Percentiles rank a stretch among this genome's conserved stretches.
Evolutionary conservation across 2,797 vertebrate genomes (phyloP).

Genomic region (Takifugu ocellatus): DNA sequence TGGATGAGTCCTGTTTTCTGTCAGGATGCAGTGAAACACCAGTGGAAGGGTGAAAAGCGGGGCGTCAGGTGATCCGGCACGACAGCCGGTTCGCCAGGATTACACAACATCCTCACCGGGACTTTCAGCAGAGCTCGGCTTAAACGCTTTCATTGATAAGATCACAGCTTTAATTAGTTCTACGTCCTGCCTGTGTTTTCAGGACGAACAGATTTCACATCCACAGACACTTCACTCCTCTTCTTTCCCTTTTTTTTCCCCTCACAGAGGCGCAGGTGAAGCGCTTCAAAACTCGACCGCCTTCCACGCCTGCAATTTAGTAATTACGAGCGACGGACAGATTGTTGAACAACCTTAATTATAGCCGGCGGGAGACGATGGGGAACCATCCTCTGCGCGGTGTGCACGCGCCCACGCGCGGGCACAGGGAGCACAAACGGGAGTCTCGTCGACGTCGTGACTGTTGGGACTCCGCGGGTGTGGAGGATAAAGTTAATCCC

Average conservation of each 20-base stretch:
- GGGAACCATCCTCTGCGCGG: slow-evolving; percentile 26
- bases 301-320: slow-evolving; percentile 10
- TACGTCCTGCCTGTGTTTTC: too few relatives aligned
- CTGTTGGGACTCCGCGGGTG: slow-evolving; percentile 4
- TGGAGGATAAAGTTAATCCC: slow-evolving; percentile 49
- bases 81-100: neutral
- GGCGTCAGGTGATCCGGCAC: slow-evolving; percentile 1
- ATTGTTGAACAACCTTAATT: slow-evolving; percentile 43
- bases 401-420: slow-evolving; percentile 6
- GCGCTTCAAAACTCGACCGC: slow-evolving; percentile 26
- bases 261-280: slow-evolving; percentile 8
- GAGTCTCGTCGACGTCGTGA: neutral
- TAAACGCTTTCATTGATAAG: too few relatives aligned
- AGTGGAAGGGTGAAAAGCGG: slow-evolving; percentile 1
- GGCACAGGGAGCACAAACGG: neutral
- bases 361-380: slow-evolving; percentile 26
- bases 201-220: too few relatives aligned
- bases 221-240: neutral
- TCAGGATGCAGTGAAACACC: slow-evolving; percentile 11
- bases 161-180: too few relatives aligned
- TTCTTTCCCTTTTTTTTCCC: slow-evolving; percentile 2
- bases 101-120: too few relatives aligned
- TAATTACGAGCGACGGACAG: slow-evolving; percentile 35
- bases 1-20: slow-evolving; percentile 18
- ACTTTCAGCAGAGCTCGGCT: too few relatives aligned